Evolutionary conservation across 2,113 vertebrate species (phyloP), one percentile per base, ranked within the genome.

Genomic region (Megaptera novaeangliae): DNA sequence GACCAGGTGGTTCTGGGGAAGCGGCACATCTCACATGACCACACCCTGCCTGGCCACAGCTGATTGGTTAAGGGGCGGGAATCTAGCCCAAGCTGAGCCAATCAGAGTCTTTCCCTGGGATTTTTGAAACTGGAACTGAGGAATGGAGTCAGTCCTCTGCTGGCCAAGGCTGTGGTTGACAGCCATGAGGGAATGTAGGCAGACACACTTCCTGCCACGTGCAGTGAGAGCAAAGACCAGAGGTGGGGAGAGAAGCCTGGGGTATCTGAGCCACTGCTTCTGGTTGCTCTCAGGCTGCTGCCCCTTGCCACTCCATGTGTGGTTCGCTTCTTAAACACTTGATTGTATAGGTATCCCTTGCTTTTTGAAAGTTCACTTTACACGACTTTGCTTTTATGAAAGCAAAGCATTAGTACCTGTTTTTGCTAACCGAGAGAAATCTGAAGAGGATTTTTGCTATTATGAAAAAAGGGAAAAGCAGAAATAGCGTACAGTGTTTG

Each of bases 41-140:
- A 59, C 2, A 12, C 63, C 14, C 14, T 6, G 12, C 25, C 39
- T 34, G 46, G 31, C 44, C 72, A 49, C 20, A 46, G 68, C 21
- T 74, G 61, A 92, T 92, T 94, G 91, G 91, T n/a, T 89, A 86
- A 92, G 25, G 44, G 8, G 41, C 1, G 2, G 39, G 74, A 36
- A 27, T 82, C n/a, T 34, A 17, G 12, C 13, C 77, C 21, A 63
- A 46, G 27, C 36, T 49, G 34, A 95, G 57, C 95, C 96, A 92
- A 78, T 95, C 84, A 90, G 66, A 78, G n/a, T 36, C 15, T 95
- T 96, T 90, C 80, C 87, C 91, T 95, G 88, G 80, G 95, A 94
- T 63, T 97, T 96, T 36, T 52, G 91, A 78, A 94, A 41, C 44
- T 34, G 11, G 12, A 82, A 77, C 66, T 55, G 61, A 52, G 14